Percentiles rank a stretch among this genome's conserved stretches.
Evolutionary conservation across 2,113 vertebrate species (phyloP).

Genomic region (Circaetus cinerascens): DNA sequence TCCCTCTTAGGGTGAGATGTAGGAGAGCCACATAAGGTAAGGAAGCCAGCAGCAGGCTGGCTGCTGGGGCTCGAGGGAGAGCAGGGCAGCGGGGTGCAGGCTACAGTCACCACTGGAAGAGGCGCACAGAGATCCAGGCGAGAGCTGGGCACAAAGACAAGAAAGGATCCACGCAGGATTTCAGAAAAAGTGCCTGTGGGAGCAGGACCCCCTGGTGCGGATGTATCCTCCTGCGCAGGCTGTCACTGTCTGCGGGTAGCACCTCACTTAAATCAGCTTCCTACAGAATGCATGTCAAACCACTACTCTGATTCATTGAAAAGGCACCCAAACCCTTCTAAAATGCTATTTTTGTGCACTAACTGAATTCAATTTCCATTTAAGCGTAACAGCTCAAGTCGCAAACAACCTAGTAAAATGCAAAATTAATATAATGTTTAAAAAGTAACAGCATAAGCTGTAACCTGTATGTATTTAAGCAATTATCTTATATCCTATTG

Average conservation of each 20-base stretch:
- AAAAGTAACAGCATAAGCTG: not conserved
- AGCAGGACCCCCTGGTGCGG: not conserved
- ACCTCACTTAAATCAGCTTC: not conserved
- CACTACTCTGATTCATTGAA: constrained; percentile 35
- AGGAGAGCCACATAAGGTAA: not conserved
- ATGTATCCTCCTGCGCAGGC: not conserved
- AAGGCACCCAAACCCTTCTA: constrained; percentile 11
- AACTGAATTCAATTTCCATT: constrained; percentile 13
- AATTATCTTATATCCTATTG: not conserved
- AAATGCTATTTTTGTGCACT: constrained; percentile 24
- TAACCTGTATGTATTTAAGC: not conserved
- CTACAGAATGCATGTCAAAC: not conserved
- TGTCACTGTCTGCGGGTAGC: not conserved
- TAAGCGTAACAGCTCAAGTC: not conserved
- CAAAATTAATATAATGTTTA: not conserved
- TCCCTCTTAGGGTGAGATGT: not conserved
- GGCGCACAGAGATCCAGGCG: not conserved
- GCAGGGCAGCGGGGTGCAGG: not conserved
- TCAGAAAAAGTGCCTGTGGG: not conserved
- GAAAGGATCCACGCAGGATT: not conserved
- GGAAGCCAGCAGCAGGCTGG: not conserved
- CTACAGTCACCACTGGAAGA: not conserved
- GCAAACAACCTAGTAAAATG: not conserved
- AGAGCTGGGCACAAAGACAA: not conserved
- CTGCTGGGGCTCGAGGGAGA: not conserved